Conservation (phyloP, 2,113 vertebrate species). For the Podarcis muralis region DNA sequence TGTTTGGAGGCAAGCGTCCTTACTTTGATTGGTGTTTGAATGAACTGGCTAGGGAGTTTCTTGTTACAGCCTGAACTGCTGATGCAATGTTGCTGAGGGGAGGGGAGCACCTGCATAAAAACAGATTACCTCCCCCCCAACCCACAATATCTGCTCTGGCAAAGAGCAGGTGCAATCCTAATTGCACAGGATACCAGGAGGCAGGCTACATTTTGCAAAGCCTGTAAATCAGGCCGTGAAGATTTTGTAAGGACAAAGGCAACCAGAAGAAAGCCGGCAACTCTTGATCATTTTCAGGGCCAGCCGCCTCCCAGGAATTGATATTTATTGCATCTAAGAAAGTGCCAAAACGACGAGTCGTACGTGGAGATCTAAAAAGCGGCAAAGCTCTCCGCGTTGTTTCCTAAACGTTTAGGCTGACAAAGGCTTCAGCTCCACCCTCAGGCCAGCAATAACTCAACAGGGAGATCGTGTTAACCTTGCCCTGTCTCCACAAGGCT, state of each 20-base stretch:
- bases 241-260: background rate
- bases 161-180: background rate
- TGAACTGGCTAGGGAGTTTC: background rate
- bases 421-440: constrained; percentile 13
- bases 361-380: background rate
- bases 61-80: background rate
- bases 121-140: background rate
- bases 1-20: background rate
- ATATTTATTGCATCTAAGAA: background rate
- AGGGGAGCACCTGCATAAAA: background rate
- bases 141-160: rapidly evolving
- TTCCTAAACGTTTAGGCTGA: background rate
- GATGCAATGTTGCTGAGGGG: background rate
- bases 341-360: background rate
- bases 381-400: background rate
- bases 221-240: background rate
- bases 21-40: background rate
- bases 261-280: background rate
- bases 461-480: background rate
- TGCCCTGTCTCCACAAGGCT: background rate
- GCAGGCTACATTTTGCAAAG: background rate
- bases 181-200: background rate
- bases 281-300: background rate
- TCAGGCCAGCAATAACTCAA: background rate
- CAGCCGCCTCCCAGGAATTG: background rate